Conservation (phyloP, 2,797 vertebrate genomes). For the Rhinogobio ventralis region DNA sequence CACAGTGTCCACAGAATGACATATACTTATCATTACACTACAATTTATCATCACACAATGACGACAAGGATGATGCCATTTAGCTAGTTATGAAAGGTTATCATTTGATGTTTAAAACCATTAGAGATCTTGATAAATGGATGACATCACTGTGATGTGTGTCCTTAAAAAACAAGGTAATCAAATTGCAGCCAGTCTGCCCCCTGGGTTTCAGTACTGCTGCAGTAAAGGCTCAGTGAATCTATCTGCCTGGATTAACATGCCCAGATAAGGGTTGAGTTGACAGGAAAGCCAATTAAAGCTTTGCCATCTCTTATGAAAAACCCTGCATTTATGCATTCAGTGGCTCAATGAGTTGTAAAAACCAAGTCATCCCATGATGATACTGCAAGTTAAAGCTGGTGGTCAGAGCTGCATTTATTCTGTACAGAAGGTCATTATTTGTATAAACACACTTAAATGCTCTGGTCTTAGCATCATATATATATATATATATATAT, state of each 20-base stretch:
- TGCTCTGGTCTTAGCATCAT: background rate
- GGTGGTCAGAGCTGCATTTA: background rate
- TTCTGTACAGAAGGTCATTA: background rate
- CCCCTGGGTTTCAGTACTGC: slow-evolving; percentile 23
- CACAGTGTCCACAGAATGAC: slow-evolving; percentile 5
- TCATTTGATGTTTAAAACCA: slow-evolving; percentile 30
- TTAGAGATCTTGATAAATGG: slow-evolving; percentile 1
- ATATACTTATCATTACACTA: slow-evolving; percentile 2
- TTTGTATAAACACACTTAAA: background rate
- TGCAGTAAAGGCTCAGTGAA: slow-evolving; percentile 26
- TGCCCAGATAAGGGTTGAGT: background rate
- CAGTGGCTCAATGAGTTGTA: slow-evolving; percentile 37
- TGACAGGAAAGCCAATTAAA: slow-evolving; percentile 50
- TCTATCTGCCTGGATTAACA: slow-evolving; percentile 48
- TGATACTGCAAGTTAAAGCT: background rate
- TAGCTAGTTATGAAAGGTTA: slow-evolving; percentile 19
- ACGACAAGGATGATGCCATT: background rate
- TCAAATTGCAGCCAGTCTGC: slow-evolving; percentile 32
- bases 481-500: background rate
- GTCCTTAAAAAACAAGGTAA: slow-evolving; percentile 38
- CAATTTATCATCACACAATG: background rate
- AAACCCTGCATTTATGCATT: background rate
- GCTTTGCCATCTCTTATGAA: slow-evolving; percentile 32
- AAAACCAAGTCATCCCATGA: slow-evolving; percentile 12
- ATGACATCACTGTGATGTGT: slow-evolving; percentile 17